Percentiles rank a stretch among this genome's conserved stretches.
Evolutionary conservation across 2,888 invertebrate species (phyloP).

Genomic region (Mythimna pallens): DNA sequence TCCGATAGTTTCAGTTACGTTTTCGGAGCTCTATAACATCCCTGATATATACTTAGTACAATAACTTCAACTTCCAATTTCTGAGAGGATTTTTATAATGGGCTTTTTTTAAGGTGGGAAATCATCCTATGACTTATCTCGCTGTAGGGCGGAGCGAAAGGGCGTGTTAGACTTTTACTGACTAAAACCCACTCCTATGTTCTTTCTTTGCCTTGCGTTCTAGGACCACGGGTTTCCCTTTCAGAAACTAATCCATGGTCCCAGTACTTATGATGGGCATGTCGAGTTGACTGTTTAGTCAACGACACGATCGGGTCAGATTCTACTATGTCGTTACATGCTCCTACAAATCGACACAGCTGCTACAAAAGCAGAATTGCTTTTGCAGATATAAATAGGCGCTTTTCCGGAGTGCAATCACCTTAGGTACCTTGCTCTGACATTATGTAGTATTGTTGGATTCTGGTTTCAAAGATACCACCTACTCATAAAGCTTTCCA

Average conservation of each 20-base stretch:
- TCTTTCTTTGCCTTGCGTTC: no score
- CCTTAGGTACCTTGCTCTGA: neutral
- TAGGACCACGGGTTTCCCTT: no score
- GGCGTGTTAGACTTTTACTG: no score
- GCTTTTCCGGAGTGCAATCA: neutral
- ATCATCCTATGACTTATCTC: no score
- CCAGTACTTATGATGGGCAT: neutral
- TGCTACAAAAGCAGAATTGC: conserved; percentile 1
- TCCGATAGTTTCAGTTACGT: no score
- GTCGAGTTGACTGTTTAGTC: neutral
- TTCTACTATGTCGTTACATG: neutral
- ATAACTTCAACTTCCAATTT: neutral
- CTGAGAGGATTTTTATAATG: neutral
- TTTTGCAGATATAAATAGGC: neutral
- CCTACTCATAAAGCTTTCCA: neutral
- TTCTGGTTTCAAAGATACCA: neutral
- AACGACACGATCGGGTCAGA: neutral
- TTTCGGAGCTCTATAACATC: no score
- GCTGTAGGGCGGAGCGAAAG: no score
- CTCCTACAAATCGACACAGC: neutral
- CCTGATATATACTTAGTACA: neutral
- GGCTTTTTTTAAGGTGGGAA: neutral
- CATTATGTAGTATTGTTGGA: neutral
- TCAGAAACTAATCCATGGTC: no score
- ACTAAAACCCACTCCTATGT: no score